Base-by-base conservation (phyloP, 2,113 vertebrate species). In the Pedionomus torquatus region DNA sequence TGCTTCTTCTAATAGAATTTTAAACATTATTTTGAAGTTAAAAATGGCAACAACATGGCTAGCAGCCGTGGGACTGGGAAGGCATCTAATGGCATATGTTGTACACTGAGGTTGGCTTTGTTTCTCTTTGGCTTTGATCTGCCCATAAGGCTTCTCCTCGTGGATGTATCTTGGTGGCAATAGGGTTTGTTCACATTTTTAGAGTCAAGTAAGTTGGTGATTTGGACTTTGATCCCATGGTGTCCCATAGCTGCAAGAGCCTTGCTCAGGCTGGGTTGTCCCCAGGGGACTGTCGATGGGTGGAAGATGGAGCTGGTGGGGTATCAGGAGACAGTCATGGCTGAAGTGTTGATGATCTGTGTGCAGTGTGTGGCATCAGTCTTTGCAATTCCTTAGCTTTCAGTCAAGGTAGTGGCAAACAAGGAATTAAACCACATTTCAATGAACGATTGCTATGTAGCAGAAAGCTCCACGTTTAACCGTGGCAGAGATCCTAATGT, bases 291-390 rank as follows among this genome's bases (percentile, higher is more conserved):
- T 9, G 1, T 4, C 0, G 2, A 17, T 5, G 37, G 33, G 20
- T 19, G 30, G 68, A 19, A 49, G 31, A 33, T 0, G 13, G 31
- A 25, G 58, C 75, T 92, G 71, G 19, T 72, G 80, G 2, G 2
- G 2, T 3, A 10, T 11, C 49, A 48, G 23, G 35, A 1, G 0
- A 26, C 52, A 17, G 64, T 1, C 0, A 0, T 20, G 52, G 81
- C 26, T 76, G 25, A 17, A 52, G n/a, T 1, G 1, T 60, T 1
- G 4, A 2, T 65, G 70, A 39, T 57, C 35, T 24, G 0, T 1
- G 31, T 8, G 25, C n/a, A 7, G 20, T 2, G 17, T 0, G 17
- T 8, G 30, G 9, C 7, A 28, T 21, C 8, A 1, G 5, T 39
- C 68, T 21, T 13, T 5, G 35, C 21, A 48, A 2, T 5, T 41